Base-by-base conservation (phyloP, 2,113 vertebrate species). In the Leucopternis melanops region DNA sequence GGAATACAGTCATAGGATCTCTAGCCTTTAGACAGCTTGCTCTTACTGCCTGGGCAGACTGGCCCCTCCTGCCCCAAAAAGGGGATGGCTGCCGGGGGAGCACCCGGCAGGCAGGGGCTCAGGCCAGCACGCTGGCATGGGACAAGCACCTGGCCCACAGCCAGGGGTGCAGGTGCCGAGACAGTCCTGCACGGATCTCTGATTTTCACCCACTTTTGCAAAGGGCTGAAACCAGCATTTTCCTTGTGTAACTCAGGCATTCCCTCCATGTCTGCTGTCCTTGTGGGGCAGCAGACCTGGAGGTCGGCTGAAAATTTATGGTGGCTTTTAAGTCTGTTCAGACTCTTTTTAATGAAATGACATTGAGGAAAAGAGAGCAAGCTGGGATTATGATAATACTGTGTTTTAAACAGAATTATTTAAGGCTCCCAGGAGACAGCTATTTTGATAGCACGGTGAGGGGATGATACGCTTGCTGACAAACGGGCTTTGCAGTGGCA, bases 71-170 rank as follows among this genome's bases (percentile, higher is more conserved):
- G 27, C 11, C n/a, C 17, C 40, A 15, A 44, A 8, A 10, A 15
- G 12, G 23, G n/a, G 29, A 11, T 8, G 40, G 34, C 55, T 62
- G 62, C 17, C 7, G 2, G 52, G 45, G 16, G 29, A n/a, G 29
- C 32, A 16, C 8, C 14, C 8, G 0, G n/a, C 38, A 11, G 45
- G 45, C 67, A 42, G 19, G 12, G 44, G 45, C 34, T 27, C 19
- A 9, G 12, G 34, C 65, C 42, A 47, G 42, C 8, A 0, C 14
- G 0, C 17, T 20, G 45, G 45, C 34, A 36, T 7, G 0, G 52
- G 27, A 34, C 3, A 2, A 32, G 58, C 5, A 18, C 12, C n/a
- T 1, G 1, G 31, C n/a, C 40, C 8, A 3, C 23, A 32, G 73
- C 16, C 3, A 1, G 19, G 47, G 17, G 13, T 5, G 13, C 36